These are phyloP conservation scores for Trachelipus rathkii DNA, from an alignment of 1,140 invertebrate species.

Conservation along the genomic window DNA sequence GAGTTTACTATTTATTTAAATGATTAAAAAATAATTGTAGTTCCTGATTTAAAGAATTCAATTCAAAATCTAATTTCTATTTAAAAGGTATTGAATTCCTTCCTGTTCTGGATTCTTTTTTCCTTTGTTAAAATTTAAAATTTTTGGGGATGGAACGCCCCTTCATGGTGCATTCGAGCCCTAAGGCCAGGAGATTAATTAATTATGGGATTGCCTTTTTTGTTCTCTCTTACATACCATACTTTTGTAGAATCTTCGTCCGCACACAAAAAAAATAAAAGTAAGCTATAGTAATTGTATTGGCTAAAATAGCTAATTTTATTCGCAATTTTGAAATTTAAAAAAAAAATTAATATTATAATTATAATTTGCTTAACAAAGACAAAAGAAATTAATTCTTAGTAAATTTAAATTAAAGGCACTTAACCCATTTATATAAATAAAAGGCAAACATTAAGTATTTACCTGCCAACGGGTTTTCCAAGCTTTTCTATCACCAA, in stretches of 20 bases:
- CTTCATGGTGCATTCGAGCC: constrained; percentile 4
- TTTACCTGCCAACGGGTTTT: constrained; percentile 42
- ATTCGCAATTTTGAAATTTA: too few relatives aligned
- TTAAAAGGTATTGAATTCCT: too few relatives aligned
- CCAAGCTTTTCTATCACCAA: constrained; percentile 43
- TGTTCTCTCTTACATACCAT: not conserved
- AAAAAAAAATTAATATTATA: too few relatives aligned
- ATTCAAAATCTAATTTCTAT: too few relatives aligned
- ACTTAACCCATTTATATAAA: not conserved
- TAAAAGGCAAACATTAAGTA: not conserved
- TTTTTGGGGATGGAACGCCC: constrained; percentile 1
- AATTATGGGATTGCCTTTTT: not conserved
- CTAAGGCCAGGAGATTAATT: not conserved
- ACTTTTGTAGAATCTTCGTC: not conserved
- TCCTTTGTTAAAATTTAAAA: not conserved
- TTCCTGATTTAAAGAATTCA: too few relatives aligned
- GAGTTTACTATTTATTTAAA: too few relatives aligned
- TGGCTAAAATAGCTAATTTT: too few relatives aligned
- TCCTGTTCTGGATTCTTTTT: not conserved
- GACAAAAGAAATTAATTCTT: too few relatives aligned
- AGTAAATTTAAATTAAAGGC: too few relatives aligned
- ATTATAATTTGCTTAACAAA: too few relatives aligned
- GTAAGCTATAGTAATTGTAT: constrained; percentile 10
- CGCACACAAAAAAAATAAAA: constrained; percentile 11
- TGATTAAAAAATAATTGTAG: too few relatives aligned